phyloP scores from a whole-genome alignment of 2,888 invertebrate genomes.

The Drosophila macrothrix region DNA sequence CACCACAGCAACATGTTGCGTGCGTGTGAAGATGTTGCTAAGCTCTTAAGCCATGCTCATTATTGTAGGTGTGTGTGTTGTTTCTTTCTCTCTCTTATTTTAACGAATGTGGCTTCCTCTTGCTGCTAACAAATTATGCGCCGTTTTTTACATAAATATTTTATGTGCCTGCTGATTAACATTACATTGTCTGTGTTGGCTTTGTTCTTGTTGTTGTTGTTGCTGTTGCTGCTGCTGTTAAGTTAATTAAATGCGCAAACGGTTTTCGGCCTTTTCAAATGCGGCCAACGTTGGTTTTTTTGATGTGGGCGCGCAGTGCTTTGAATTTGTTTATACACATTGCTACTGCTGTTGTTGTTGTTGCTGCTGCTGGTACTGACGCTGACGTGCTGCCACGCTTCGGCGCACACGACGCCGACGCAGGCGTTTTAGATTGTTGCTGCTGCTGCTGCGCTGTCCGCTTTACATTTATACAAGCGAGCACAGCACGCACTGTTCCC shows the following conservation, averaged over 20 bases:
- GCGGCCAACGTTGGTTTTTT: slow-evolving; percentile 48
- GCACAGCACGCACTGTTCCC: slow-evolving; percentile 50
- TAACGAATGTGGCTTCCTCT: slow-evolving; percentile 48
- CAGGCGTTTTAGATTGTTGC: slow-evolving; percentile 51
- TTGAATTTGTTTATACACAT: slow-evolving; percentile 75
- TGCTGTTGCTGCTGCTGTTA: slow-evolving; percentile 29
- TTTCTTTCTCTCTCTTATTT: slow-evolving; percentile 6
- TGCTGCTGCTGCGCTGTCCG: slow-evolving; percentile 44
- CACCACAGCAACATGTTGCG: slow-evolving; percentile 57
- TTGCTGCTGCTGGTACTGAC: not conserved
- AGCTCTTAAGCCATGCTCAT: slow-evolving; percentile 29
- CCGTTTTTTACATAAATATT: slow-evolving; percentile 61
- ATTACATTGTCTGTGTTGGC: slow-evolving; percentile 22
- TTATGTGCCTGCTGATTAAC: slow-evolving; percentile 59
- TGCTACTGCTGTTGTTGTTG: slow-evolving; percentile 32
- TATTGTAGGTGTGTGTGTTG: slow-evolving; percentile 16
- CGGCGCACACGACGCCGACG: slow-evolving; percentile 69
- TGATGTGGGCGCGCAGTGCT: slow-evolving; percentile 72
- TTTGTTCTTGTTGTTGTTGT: slow-evolving; percentile 21
- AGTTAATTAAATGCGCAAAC: slow-evolving; percentile 77
- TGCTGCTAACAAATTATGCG: slow-evolving; percentile 71
- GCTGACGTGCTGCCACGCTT: slow-evolving; percentile 61
- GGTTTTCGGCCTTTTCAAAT: slow-evolving; percentile 63
- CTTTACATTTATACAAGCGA: slow-evolving; percentile 43
- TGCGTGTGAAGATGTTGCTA: slow-evolving; percentile 36